Evolutionary conservation across 2,888 invertebrate species (phyloP).

Genomic region (Bembecia ichneumoniformis): DNA sequence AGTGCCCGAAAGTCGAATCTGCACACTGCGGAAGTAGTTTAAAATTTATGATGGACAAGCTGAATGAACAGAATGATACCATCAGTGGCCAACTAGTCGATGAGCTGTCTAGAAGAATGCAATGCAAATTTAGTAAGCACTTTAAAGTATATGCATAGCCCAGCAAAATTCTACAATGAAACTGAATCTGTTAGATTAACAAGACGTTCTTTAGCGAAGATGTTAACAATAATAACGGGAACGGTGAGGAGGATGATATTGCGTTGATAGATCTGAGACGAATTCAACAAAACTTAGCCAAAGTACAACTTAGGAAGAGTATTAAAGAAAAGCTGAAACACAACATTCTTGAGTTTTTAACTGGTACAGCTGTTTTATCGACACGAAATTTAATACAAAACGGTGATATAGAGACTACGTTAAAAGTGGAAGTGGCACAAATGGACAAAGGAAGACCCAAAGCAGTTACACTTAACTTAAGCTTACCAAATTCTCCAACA

Average conservation of each 20-base stretch:
- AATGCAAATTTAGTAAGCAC: background rate
- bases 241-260: too few species aligned
- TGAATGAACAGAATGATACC: background rate
- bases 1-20: background rate
- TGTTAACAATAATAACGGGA: too few species aligned
- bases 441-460: too few species aligned
- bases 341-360: background rate
- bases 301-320: background rate
- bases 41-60: background rate
- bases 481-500: too few species aligned
- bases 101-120: background rate
- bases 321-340: background rate
- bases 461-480: too few species aligned
- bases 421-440: background rate
- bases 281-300: background rate
- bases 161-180: background rate
- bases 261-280: background rate
- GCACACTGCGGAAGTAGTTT: too few species aligned
- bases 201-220: too few species aligned
- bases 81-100: background rate
- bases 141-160: background rate
- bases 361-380: background rate
- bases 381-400: background rate
- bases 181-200: too few species aligned
- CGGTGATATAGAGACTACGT: background rate